Conservation (phyloP, 2,797 vertebrate genomes). For the Intellagama lesueurii region DNA sequence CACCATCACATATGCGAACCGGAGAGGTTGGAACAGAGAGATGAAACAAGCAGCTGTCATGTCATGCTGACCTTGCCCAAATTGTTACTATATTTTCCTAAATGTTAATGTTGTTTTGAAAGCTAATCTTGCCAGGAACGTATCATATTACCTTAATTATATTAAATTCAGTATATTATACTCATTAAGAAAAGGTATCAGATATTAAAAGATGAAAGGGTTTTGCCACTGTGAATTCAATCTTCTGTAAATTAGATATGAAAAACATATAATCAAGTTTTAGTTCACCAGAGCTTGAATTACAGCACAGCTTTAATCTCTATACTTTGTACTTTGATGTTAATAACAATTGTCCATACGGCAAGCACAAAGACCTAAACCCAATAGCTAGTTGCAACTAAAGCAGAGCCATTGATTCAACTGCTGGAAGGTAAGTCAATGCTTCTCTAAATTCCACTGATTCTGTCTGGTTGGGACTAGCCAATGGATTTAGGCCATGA, state of each 20-base stretch:
- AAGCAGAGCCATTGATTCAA: too few relatives aligned
- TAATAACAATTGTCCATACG: not conserved
- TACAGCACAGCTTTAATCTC: not conserved
- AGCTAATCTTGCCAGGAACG: not conserved
- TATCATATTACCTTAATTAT: not conserved
- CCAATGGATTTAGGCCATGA: too few relatives aligned
- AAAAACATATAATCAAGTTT: not conserved
- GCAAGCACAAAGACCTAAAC: not conserved
- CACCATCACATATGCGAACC: conserved; percentile 6
- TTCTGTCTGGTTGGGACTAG: too few relatives aligned
- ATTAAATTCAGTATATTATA: not conserved
- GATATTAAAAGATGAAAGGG: conserved; percentile 24
- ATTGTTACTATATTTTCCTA: conserved; percentile 23
- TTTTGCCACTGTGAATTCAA: not conserved
- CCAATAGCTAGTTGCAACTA: too few relatives aligned
- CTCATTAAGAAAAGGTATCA: not conserved
- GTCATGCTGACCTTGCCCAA: conserved; percentile 32
- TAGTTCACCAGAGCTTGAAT: not conserved
- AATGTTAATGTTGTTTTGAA: conserved; percentile 11
- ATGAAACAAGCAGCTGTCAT: conserved; percentile 44
- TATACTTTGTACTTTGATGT: not conserved
- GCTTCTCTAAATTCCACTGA: too few relatives aligned
- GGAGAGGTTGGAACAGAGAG: not conserved
- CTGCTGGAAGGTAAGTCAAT: too few relatives aligned
- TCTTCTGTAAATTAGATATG: not conserved